A percentile compares a stretch with the other conserved stretches of the same genome.
phyloP scores from a whole-genome alignment of 2,888 invertebrate species.

The Malachius bipustulatus region DNA sequence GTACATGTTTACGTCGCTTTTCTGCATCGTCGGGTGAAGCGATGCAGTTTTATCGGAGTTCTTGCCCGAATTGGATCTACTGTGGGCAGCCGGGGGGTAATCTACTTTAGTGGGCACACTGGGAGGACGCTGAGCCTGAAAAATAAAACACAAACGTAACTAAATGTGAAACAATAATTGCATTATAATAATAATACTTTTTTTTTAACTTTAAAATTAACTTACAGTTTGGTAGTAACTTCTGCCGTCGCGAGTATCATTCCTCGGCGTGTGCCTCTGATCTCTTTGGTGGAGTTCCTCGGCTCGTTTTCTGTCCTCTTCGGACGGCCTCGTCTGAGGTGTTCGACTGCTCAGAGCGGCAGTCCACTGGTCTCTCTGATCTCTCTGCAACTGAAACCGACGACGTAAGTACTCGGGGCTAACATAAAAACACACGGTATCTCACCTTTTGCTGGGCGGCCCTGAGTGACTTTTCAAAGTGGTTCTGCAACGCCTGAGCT shows the following conservation, averaged over 20 bases:
- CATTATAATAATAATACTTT: too few relatives aligned
- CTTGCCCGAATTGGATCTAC: constrained; percentile 29
- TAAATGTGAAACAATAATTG: too few relatives aligned
- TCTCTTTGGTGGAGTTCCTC: constrained; percentile 34
- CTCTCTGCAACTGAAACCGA: constrained; percentile 7
- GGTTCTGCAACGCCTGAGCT: constrained; percentile 67
- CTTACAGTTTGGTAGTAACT: constrained; percentile 27
- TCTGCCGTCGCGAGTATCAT: constrained; percentile 30
- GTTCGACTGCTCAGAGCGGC: constrained; percentile 44
- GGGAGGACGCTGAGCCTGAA: constrained; percentile 29
- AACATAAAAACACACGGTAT: neutral
- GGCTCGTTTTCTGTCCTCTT: constrained; percentile 33
- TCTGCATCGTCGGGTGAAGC: constrained; percentile 27
- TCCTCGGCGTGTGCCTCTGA: constrained; percentile 30
- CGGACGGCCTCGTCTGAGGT: constrained; percentile 29
- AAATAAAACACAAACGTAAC: too few relatives aligned
- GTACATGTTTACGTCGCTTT: constrained; percentile 59
- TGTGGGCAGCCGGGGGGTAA: constrained; percentile 40
- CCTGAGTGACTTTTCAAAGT: constrained; percentile 79
- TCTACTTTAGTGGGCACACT: constrained; percentile 36
- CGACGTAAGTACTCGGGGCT: neutral
- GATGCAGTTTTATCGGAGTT: constrained; percentile 23
- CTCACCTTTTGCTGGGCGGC: constrained; percentile 66
- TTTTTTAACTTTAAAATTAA: too few relatives aligned
- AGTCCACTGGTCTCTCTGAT: constrained; percentile 47